phyloP scores from a whole-genome alignment of 1,140 invertebrate genomes.

The Mycetomoellerius zeteki region DNA sequence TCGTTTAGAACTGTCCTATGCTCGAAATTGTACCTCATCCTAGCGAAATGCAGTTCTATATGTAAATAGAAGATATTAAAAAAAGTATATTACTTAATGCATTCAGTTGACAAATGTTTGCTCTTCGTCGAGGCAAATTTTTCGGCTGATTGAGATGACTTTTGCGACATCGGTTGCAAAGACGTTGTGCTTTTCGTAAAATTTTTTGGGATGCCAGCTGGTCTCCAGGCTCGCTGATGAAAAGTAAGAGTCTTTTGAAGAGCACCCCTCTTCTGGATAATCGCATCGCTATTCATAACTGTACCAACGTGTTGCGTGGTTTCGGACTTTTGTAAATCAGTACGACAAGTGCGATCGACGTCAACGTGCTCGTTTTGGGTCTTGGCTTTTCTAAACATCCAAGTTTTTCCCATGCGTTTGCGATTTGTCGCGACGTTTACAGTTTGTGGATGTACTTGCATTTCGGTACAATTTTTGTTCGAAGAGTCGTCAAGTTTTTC shows the following conservation, averaged over 20 bases:
- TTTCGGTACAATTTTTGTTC: neutral
- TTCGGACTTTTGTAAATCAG: neutral
- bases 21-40: neutral
- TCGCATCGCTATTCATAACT: neutral
- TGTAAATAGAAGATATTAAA: constrained; percentile 12
- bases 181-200: neutral
- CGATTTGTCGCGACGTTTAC: neutral
- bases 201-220: neutral
- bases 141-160: neutral
- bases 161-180: neutral
- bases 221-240: constrained; percentile 20
- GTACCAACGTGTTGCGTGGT: neutral
- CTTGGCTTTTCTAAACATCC: neutral
- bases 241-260: neutral
- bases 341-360: neutral
- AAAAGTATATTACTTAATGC: constrained; percentile 23
- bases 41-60: neutral
- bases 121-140: neutral
- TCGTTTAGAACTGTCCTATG: too few relatives aligned
- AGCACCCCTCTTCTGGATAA: neutral
- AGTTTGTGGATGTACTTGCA: neutral
- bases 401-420: neutral
- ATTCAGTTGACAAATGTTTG: constrained; percentile 4
- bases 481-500: neutral
- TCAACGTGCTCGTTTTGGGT: neutral